Evolutionary conservation across 2,888 invertebrate species (phyloP), one percentile per base, ranked within the genome.

Genomic region (Noctua janthina): DNA sequence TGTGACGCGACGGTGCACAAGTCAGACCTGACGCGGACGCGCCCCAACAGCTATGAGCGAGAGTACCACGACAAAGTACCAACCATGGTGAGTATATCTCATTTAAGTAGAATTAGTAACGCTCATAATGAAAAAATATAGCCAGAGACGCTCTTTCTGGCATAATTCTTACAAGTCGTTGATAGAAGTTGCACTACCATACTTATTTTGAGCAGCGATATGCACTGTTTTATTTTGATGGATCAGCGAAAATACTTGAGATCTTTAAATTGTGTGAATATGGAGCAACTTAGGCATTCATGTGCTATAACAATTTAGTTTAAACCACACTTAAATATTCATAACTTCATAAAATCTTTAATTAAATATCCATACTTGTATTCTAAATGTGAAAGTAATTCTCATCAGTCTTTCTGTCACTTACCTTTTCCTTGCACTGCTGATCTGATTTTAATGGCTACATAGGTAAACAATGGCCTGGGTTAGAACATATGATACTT

Each of bases 41-140:
- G 94, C 0, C 94, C 94, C 39, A 90, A 87, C 87, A 92, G 91
- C 88, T 95, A 94, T 81, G 95, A 95, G 35, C 87, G 91, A 56
- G 94, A 95, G 62, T 95, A 91, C 84, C 90, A 89, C 11, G 95
- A 95, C 51, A 96, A 95, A 85, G 94, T 96, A 2, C 91, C 95
- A 2, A 96, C 95, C 1, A 93, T 96, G 95, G 96, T 96, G 75
- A 89, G 92, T 89, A 67, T n/a, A 5, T 64, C 7, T 35, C 35
- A 35, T 64, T 29, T 62, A 59, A 59, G 13, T 54, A 54, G 3
- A 17, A 54, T 20, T 54, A 23, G 54, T 10, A 23, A 54, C 54
- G 20, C 54, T 54, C 8, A 54, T 23, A 23, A 54, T 7, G 54
- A 54, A 54, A 54, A 15, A 54, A 54, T 54, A 20, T 51, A 54